Base-by-base conservation (phyloP, 2,888 invertebrate species). In the Linnaemya vulpina region DNA sequence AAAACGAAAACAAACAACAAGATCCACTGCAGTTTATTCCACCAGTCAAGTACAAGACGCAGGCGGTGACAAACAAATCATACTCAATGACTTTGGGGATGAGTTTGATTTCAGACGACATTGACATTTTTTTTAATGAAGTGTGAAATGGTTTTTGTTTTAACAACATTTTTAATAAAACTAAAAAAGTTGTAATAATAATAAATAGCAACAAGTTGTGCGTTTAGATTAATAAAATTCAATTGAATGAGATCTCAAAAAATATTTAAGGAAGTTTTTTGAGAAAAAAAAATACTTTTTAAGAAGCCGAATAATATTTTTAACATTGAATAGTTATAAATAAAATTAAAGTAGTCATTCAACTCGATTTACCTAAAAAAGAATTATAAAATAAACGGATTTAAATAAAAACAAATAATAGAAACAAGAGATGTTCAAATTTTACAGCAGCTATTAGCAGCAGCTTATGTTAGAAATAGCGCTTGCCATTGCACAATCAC, bases 101-200 rank as follows among this genome's bases (percentile, higher is more conserved):
- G 83, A 63, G 68, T 49, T 60, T 62, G 22, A 40, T 75, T 63
- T 20, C 51, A 74, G 53, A 20, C 68, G 80, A 60, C 84, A 84
- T 80, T 84, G 84, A 80, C 75, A 84, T 62, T 80, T 80, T 71
- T 83, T 65, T 38, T 15, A 84, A 84, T 84, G 65, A 71, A 38
- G 60, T 60, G 80, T 84, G 80, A 84, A 84, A 76, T 75, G 70
- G 53, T 83, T 78, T 55, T n/a, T 11, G 30, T 1, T n/a, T 8
- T 30, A 62, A 62, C 49, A 38, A 73, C 35, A 46, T 20, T 20
- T 35, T 60, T 8, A 68, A 22, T 68, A 22, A 55, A 53, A 43
- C 1, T 30, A 49, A 35, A 5, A n/a, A 49, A 30, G 25, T 20
- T 3, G 30, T 30, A 5, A 67, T 35, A 35, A 53, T 53, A 68